phyloP scores from a whole-genome alignment of 2,113 vertebrate species.

The Psittacula cyanocephala region DNA sequence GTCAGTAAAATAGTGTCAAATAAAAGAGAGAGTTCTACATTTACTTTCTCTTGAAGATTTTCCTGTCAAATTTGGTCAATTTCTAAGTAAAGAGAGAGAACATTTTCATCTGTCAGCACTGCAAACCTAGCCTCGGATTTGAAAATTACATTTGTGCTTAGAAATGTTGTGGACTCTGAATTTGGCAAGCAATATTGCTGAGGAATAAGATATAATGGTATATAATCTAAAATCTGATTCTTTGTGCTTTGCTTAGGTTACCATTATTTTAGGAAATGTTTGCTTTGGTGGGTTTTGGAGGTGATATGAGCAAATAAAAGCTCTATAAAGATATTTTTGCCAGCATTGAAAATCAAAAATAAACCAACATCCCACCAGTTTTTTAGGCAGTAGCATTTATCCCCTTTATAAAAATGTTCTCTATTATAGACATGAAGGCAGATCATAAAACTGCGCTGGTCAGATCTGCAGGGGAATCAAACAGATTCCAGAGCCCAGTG shows the following conservation, averaged over 20 bases:
- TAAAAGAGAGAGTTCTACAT: background rate
- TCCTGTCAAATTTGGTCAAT: slow-evolving; percentile 20
- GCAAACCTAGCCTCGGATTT: background rate
- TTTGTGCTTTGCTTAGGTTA: slow-evolving; percentile 1
- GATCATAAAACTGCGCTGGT: background rate
- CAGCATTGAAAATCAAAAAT: background rate
- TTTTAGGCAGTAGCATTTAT: background rate
- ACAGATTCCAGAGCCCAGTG: slow-evolving; percentile 36
- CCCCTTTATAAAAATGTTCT: background rate
- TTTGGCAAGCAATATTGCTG: background rate
- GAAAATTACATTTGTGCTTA: slow-evolving; percentile 1
- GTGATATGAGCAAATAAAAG: background rate
- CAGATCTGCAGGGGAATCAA: slow-evolving; percentile 17
- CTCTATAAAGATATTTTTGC: background rate
- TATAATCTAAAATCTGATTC: background rate
- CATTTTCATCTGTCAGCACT: slow-evolving; percentile 21
- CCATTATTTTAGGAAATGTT: background rate
- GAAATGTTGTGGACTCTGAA: background rate
- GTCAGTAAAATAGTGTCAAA: background rate
- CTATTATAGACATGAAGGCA: background rate
- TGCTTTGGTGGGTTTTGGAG: background rate
- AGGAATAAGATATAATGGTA: background rate
- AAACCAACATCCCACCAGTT: background rate
- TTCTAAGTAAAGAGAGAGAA: background rate
- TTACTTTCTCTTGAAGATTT: background rate